phyloP scores from a whole-genome alignment of 2,113 vertebrate genomes.

The Crotalus horridus region DNA sequence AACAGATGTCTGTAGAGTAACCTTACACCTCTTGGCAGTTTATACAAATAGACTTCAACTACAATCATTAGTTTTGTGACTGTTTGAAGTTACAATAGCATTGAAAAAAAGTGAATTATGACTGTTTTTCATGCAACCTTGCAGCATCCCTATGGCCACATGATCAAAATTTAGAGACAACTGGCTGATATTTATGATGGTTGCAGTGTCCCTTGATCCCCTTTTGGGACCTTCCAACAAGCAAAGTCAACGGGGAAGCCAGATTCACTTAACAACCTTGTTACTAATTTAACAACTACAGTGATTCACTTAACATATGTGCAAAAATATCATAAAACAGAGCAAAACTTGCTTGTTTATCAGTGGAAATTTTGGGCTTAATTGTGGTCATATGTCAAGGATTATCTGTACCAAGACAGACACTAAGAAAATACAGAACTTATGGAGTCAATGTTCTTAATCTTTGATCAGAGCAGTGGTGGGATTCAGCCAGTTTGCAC shows the following conservation, averaged over 20 bases:
- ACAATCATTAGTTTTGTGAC: not conserved
- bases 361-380: not conserved
- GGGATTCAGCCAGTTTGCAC: no score
- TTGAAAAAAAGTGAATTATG: no score
- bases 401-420: not conserved
- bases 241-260: not conserved
- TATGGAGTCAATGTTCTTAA: no score
- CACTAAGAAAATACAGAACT: not conserved
- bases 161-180: not conserved
- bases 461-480: not conserved
- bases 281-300: not conserved
- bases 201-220: not conserved
- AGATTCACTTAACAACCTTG: not conserved
- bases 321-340: not conserved
- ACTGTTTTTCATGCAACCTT: not conserved
- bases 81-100: not conserved
- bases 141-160: not conserved
- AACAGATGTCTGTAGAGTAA: not conserved
- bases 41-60: not conserved
- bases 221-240: not conserved
- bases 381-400: not conserved
- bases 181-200: not conserved
- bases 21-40: not conserved
- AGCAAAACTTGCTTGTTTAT: not conserved
- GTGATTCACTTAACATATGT: not conserved